These are phyloP conservation scores for Nannoperca australis DNA, from an alignment of 2,797 vertebrate genomes.

Conservation along the genomic window DNA sequence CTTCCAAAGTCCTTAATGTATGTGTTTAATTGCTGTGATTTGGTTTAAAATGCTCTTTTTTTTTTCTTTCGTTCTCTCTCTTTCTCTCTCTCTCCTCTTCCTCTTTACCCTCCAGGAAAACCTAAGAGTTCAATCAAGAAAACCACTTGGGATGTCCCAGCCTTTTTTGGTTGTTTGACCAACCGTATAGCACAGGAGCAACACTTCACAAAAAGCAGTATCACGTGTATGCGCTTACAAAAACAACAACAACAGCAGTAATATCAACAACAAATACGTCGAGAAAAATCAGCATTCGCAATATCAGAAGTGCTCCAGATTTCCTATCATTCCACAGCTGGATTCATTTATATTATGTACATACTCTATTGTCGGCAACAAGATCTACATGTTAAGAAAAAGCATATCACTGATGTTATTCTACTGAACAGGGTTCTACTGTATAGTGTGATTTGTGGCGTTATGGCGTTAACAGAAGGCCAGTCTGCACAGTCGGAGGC, in stretches of 20 bases:
- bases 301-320: constrained; percentile 80
- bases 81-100: neutral
- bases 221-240: constrained; percentile 75
- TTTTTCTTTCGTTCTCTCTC: constrained; percentile 5
- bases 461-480: constrained; percentile 73
- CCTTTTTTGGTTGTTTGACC: constrained; percentile 86
- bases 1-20: constrained; percentile 53
- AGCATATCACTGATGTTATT: constrained; percentile 86
- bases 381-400: constrained; percentile 84
- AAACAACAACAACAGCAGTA: constrained; percentile 61
- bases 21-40: constrained; percentile 44
- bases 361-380: constrained; percentile 82
- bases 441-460: constrained; percentile 86
- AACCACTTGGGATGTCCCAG: constrained; percentile 84
- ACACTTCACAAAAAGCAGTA: constrained; percentile 78
- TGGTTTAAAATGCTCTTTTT: constrained; percentile 46
- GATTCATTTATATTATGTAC: constrained; percentile 84
- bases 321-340: constrained; percentile 83
- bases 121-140: constrained; percentile 83
- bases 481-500: constrained; percentile 72
- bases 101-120: constrained; percentile 71
- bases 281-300: constrained; percentile 66
- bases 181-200: constrained; percentile 86
- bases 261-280: constrained; percentile 62
- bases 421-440: constrained; percentile 85